Evolutionary conservation across 2,113 vertebrate genomes (phyloP).

Genomic region (Indicator indicator): DNA sequence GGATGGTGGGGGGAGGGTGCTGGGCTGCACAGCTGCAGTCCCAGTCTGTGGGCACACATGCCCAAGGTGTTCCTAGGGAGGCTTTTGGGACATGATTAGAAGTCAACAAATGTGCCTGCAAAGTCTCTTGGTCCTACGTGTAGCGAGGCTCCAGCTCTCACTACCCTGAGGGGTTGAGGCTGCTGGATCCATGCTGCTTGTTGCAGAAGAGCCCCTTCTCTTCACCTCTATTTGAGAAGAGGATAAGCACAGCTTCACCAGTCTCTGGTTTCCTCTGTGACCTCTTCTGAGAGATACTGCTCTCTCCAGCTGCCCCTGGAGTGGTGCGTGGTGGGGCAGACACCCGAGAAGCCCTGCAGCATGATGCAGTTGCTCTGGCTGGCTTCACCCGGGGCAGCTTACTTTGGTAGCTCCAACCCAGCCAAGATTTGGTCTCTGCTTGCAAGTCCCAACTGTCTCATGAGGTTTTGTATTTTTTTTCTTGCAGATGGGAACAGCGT

Average conservation of each 20-base stretch:
- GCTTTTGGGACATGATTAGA: background rate
- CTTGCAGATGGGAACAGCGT: slow-evolving; percentile 93
- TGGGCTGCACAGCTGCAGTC: background rate
- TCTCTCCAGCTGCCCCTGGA: background rate
- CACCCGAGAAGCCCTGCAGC: accelerated
- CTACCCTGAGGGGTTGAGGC: background rate
- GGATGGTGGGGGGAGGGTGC: background rate
- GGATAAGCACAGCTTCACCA: accelerated
- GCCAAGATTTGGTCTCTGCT: background rate
- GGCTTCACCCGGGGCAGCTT: background rate
- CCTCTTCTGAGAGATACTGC: background rate
- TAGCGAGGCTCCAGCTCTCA: background rate
- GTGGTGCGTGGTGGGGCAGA: background rate
- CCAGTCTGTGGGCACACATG: background rate
- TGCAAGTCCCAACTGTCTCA: background rate
- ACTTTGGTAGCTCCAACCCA: background rate
- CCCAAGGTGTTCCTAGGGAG: background rate
- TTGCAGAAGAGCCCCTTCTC: background rate
- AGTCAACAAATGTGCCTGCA: background rate
- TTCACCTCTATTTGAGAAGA: background rate
- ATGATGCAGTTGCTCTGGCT: background rate
- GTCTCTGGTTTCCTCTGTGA: accelerated
- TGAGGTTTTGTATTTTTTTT: background rate
- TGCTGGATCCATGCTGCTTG: background rate
- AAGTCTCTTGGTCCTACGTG: background rate